A percentile compares a stretch with the other conserved stretches of the same genome.
Conservation (phyloP, 2,113 vertebrate species). For the Chamaetylas fuelleborni region DNA sequence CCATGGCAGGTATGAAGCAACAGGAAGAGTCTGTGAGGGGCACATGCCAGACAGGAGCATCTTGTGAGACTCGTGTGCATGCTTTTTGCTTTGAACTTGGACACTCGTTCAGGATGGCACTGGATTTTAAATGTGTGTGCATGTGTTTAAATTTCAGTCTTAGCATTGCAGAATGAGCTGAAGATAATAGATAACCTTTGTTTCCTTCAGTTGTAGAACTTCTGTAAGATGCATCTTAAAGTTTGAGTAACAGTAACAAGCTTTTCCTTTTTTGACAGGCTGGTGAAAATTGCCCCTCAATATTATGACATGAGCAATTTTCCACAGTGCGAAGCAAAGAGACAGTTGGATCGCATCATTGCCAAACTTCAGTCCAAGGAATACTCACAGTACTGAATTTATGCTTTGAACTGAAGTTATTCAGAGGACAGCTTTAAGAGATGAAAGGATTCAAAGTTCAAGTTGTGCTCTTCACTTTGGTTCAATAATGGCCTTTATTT, state of each 20-base stretch:
- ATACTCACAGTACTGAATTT: conserved; percentile 90
- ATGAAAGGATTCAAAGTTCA: conserved; percentile 77
- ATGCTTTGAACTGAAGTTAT: conserved; percentile 75
- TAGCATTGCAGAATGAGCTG: neutral
- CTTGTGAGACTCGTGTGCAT: accelerated
- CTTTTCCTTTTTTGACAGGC: conserved; percentile 78
- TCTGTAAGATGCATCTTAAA: neutral
- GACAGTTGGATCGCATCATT: conserved; percentile 95
- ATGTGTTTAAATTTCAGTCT: neutral
- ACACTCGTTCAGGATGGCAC: neutral
- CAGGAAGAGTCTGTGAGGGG: neutral
- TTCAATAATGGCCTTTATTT: conserved; percentile 85
- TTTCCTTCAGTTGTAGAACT: neutral
- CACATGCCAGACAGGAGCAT: accelerated
- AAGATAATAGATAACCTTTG: neutral
- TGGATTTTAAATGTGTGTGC: neutral
- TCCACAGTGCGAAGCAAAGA: conserved; percentile 96
- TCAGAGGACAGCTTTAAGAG: conserved; percentile 80
- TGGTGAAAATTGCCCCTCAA: conserved; percentile 95
- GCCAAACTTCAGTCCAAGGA: conserved; percentile 96
- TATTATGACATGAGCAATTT: conserved; percentile 99
- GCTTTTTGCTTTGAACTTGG: neutral
- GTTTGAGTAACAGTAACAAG: conserved; percentile 45
- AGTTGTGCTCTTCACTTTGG: conserved; percentile 84
- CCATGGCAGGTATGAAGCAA: accelerated